These are phyloP conservation scores for Madoqua kirkii DNA, from an alignment of 2,113 vertebrate genomes.

Conservation along the genomic window DNA sequence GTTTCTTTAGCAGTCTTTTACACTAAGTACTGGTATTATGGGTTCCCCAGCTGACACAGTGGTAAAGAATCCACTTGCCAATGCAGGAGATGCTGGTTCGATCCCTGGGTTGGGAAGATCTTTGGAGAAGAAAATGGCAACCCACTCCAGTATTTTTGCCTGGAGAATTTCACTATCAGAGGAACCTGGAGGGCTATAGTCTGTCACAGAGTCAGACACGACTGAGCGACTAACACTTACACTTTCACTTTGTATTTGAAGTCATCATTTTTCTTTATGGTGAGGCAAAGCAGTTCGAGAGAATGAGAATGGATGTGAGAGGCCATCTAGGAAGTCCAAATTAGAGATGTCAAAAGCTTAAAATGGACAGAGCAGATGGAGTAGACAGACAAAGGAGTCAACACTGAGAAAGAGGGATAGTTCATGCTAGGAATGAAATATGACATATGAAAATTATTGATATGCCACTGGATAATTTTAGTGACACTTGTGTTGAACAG, in stretches of 20 bases:
- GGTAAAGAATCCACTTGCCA: neutral
- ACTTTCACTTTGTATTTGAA: neutral
- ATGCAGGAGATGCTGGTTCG: neutral
- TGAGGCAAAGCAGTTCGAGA: neutral
- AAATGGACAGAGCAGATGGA: neutral
- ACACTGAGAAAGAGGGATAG: neutral
- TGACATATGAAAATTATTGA: neutral
- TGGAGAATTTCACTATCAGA: neutral
- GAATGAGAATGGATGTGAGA: neutral
- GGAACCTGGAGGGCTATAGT: neutral
- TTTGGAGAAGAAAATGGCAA: neutral
- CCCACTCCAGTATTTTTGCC: neutral
- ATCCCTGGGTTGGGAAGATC: neutral
- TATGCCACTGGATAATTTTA: neutral
- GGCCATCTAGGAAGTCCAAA: neutral
- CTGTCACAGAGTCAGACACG: neutral
- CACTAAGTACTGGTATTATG: accelerated
- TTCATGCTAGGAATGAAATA: neutral
- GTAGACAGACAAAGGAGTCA: neutral
- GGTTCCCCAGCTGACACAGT: neutral
- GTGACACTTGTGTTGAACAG: neutral
- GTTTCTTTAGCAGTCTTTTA: neutral
- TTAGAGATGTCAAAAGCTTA: neutral
- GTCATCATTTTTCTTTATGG: neutral
- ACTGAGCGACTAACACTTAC: neutral